Conservation (phyloP, 37 sponge, comb jelly and placozoan species). For the Agelas oroides region DNA sequence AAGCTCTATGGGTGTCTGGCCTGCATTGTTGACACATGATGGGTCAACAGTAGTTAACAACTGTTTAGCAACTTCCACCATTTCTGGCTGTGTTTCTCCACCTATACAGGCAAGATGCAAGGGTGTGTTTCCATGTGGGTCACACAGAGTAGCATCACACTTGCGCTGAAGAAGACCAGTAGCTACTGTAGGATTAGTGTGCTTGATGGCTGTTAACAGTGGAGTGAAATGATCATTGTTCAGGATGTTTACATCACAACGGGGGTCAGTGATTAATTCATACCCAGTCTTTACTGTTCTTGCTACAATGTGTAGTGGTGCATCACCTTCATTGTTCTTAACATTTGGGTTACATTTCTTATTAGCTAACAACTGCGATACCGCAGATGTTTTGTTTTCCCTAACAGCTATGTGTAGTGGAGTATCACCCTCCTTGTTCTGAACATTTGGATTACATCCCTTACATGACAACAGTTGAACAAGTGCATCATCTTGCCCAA, state of each 20-base stretch:
- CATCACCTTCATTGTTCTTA: neutral
- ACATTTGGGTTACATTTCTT: neutral
- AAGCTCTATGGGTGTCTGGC: too few species aligned
- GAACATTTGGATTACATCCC: neutral
- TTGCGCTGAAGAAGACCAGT: neutral
- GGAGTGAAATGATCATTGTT: slow-evolving; percentile 15
- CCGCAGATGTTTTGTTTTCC: too few species aligned
- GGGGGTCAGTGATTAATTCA: neutral
- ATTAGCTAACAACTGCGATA: neutral
- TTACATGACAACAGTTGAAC: too few species aligned
- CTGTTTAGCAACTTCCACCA: too few species aligned
- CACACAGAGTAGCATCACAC: neutral
- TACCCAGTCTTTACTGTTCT: too few species aligned
- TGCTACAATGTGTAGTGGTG: slow-evolving; percentile 17
- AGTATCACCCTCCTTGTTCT: slow-evolving; percentile 7
- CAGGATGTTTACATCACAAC: neutral
- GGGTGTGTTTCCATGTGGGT: neutral
- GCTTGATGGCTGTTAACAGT: slow-evolving; percentile 2
- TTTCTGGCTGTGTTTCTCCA: too few species aligned
- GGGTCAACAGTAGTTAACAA: too few species aligned
- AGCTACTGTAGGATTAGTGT: neutral
- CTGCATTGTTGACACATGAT: too few species aligned
- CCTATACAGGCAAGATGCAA: too few species aligned
- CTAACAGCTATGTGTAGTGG: slow-evolving; percentile 31
- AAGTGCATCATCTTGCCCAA: too few species aligned